Base-by-base conservation (phyloP, 1,140 invertebrate species). In the Leptoteleia sp. region DNA sequence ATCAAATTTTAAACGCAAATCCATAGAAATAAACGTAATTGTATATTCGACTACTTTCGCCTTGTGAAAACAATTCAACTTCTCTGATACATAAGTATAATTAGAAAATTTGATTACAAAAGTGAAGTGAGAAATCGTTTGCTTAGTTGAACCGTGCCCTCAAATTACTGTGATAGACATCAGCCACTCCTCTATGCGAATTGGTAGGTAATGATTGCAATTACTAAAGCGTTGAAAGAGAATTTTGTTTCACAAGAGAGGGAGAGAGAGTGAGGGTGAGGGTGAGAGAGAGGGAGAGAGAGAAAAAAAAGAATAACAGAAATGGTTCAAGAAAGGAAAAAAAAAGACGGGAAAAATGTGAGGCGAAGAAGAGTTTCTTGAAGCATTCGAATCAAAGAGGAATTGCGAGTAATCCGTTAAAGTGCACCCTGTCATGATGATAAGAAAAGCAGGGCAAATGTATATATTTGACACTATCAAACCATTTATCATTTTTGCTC, bases 331-430 rank as follows among this genome's bases (percentile, higher is more conserved):
- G 50, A 38, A 12, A 65, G 29, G n/a, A 33, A 52, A 61, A 55
- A 6, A 3, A 59, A 64, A 48, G 16, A 27, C 43, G 15, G 15
- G 29, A 37, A 40, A 55, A 50, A 48, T 40, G 48, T 15, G 45
- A 72, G 35, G 29, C 38, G 43, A 25, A 40, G 29, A 61, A 68
- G 61, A 11, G 50, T 55, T 61, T 72, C 59, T 57, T 52, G 29
- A 42, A 15, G 37, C 19, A 29, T 54, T 35, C 35, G 31, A 71
- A 76, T 77, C 55, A 64, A 59, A 47, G 55, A 55, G 70, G 40
- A 79, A 82, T 80, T 68, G 75, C 73, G 45, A 62, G 76, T 80
- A 84, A 85, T 85, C 78, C 80, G 76, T 75, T 73, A 81, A 77
- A 85, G 83, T 84, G 83, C 84, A 79, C 55, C 67, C 57, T 52